Conservation (phyloP, 2,888 invertebrate species). For the Erebia epiphron region DNA sequence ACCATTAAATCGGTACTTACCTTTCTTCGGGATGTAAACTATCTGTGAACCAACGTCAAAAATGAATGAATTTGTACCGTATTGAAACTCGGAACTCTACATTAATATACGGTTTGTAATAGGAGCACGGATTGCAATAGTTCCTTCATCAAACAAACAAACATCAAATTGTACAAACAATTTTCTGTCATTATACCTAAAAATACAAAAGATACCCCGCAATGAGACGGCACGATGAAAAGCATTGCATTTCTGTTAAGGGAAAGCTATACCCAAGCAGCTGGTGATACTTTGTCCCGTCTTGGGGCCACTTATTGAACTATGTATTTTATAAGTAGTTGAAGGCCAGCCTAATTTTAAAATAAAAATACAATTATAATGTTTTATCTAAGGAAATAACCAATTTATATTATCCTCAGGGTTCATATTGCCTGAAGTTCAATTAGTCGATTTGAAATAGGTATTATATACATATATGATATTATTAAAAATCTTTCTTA, state of each 20-base stretch:
- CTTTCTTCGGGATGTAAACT: no score
- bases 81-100: background rate
- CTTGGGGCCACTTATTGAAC: background rate
- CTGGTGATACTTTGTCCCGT: background rate
- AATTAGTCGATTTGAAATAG: no score
- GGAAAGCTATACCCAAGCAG: conserved; percentile 39
- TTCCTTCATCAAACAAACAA: conserved; percentile 62
- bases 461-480: no score
- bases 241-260: conserved; percentile 58
- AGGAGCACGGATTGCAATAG: conserved; percentile 60
- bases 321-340: background rate
- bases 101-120: conserved; percentile 21
- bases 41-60: no score
- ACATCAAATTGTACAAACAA: conserved; percentile 60
- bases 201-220: conserved; percentile 59
- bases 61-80: background rate
- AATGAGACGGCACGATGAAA: conserved; percentile 52
- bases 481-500: no score
- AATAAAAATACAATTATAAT: no score
- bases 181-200: conserved; percentile 68
- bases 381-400: no score
- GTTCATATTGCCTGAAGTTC: no score
- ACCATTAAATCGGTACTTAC: no score
- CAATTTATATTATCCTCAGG: no score
- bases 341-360: background rate